Percentiles rank a stretch among this genome's conserved stretches.
phyloP scores from a whole-genome alignment of 1,140 invertebrate species.

The Bombus superbus region DNA sequence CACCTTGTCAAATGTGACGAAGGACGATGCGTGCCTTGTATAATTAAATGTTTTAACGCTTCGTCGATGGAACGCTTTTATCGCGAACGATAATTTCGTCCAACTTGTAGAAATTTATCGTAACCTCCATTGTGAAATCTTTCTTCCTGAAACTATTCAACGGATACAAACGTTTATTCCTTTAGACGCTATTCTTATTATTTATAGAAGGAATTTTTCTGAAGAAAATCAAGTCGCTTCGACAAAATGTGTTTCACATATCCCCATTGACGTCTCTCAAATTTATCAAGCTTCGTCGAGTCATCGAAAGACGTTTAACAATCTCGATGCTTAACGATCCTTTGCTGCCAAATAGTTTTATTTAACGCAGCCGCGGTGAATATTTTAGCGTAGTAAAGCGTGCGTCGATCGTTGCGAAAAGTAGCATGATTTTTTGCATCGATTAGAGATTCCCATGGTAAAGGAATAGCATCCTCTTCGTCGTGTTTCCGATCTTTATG shows the following conservation, averaged over 20 bases:
- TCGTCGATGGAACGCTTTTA: too few relatives aligned
- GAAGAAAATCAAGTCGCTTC: too few relatives aligned
- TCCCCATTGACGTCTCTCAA: neutral
- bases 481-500: neutral
- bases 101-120: too few relatives aligned
- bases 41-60: neutral
- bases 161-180: too few relatives aligned
- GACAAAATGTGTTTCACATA: too few relatives aligned
- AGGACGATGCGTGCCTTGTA: neutral
- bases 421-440: slow-evolving; percentile 12
- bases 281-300: neutral
- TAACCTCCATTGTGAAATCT: too few relatives aligned
- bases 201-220: too few relatives aligned
- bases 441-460: slow-evolving; percentile 3
- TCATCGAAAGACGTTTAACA: neutral
- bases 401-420: neutral
- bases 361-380: neutral
- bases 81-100: too few relatives aligned
- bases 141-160: too few relatives aligned
- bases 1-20: neutral
- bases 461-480: neutral
- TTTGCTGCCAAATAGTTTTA: neutral
- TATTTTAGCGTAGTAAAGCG: neutral
- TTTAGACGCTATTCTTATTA: too few relatives aligned
- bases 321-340: too few relatives aligned